Evolutionary conservation across 2,797 vertebrate species (phyloP), one percentile per base, ranked within the genome.

Genomic region (Microcaecilia unicolor): DNA sequence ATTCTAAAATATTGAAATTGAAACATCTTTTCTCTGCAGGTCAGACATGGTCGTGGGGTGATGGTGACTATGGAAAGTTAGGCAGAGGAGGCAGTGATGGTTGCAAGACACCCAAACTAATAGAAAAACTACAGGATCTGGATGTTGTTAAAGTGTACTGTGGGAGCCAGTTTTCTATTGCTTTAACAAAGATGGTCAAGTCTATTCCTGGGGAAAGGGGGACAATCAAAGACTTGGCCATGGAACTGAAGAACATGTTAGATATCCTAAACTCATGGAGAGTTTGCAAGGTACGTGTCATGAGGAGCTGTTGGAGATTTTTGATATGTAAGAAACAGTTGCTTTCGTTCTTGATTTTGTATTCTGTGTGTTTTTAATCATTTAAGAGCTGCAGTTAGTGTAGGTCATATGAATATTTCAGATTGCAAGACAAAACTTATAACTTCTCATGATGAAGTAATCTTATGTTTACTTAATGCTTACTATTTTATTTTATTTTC

Each of bases 31-130:
- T 36, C 14, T 10, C 54, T 61, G 23, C 44, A 98, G 96, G 95
- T 46, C 95, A 98, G 52, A 93, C 99, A 4, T 99, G 95, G 95
- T 99, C 96, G 9, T 99, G 96, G 96, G 95, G 96, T 3, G 95
- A 99, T 15, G 96, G 96, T 3, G 96, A 99, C 62, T 98, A 98
- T 22, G 96, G 96, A 16, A 99, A 99, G 52, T 63, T 99, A 50
- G 96, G 96, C 41, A 78, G 96, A 47, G 95, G 96, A 12, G 96
- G 95, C 44, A 99, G 96, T 7, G 95, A 99, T 15, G 95, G 96
- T 36, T 98, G 94, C 55, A 98, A 98, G 73, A 97, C 91, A 0
- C 96, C 95, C 1, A 98, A 97, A 41, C 10, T 96, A 30, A 92
- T 98, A 44, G 96, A 99, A 64, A 98, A 95, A 40, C 87, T 99